Evolutionary conservation across 1,140 invertebrate species (phyloP), one percentile per base, ranked within the genome.

Genomic region (Gryllus bimaculatus): DNA sequence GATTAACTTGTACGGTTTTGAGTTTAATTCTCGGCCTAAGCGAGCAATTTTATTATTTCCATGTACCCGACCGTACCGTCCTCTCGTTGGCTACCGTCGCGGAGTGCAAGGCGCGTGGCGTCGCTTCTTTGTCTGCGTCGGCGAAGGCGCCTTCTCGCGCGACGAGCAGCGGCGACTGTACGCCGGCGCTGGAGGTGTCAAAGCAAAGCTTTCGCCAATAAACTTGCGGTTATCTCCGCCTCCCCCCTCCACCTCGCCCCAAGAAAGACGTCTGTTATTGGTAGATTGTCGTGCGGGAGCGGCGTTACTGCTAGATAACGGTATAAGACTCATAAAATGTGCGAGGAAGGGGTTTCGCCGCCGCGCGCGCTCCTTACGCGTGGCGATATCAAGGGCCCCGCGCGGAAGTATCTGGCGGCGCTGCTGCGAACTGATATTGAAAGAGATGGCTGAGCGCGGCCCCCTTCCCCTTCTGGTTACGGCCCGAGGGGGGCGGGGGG

Each of bases 321-420:
- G 54, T 66, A 66, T 66, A 66, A 66, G 54, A 66, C 54, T 66
- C 54, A 66, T 66, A 66, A 66, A 66, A 66, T 66, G 54, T 66
- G 54, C 54, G 54, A 1, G 18, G 54, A 66, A 66, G 54, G 54
- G 54, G 54, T 66, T 66, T 66, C 7, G 10, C 54, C 18, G 2
- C 18, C 54, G 10, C 54, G 18, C 54, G 0, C 10, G 10, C 54
- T 66, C 54, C 54, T 10, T 66, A 66, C 54, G 54, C 18, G 10
- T 3, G 10, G 54, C 54, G 54, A 66, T 66, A 66, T 66, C 10
- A 66, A 66, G 54, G 7, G 18, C 18, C 54, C 54, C 10, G 10
- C 54, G 0, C 54, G 18, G 18, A 66, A 66, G 10, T 66, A 66
- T 66, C 54, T 66, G 54, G 10, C 18, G 54, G 54, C 10, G 54